Evolutionary conservation across 2,797 vertebrate genomes (phyloP).

Genomic region (Xyrichtys novacula): DNA sequence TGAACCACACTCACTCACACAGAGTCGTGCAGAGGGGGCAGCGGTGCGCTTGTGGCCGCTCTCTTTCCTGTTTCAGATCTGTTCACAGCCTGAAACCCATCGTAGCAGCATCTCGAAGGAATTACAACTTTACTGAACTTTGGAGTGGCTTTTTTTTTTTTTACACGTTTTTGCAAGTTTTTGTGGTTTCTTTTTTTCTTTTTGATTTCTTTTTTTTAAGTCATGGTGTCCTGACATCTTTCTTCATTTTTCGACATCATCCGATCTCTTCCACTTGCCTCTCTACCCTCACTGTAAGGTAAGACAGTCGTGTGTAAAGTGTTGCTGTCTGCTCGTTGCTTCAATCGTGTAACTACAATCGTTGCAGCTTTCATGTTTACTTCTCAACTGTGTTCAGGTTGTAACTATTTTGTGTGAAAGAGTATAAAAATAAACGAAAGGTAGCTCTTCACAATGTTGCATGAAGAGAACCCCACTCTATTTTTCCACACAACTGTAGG

Average conservation of each 20-base stretch:
- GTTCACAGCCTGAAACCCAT: neutral
- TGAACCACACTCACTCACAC: neutral
- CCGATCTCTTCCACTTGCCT: neutral
- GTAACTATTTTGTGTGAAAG: neutral
- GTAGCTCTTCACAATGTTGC: neutral
- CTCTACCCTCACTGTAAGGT: slow-evolving; percentile 16
- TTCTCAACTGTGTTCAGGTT: neutral
- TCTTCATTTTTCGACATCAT: neutral
- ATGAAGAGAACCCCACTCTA: neutral
- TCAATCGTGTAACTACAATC: no score
- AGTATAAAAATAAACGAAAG: neutral
- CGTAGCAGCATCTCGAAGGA: neutral
- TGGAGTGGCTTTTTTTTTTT: no score
- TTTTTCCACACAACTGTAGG: neutral
- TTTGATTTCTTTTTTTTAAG: no score
- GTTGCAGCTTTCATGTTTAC: neutral
- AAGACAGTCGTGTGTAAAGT: slow-evolving; percentile 21
- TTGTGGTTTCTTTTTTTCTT: neutral
- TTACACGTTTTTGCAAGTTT: no score
- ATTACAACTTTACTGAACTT: neutral
- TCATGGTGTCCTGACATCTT: neutral
- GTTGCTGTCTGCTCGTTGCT: neutral
- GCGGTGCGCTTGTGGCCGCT: neutral
- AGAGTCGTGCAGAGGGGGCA: neutral
- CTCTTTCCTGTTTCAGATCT: slow-evolving; percentile 28